Base-by-base conservation (phyloP, 1,140 invertebrate genomes). In the Ladona fulva region DNA sequence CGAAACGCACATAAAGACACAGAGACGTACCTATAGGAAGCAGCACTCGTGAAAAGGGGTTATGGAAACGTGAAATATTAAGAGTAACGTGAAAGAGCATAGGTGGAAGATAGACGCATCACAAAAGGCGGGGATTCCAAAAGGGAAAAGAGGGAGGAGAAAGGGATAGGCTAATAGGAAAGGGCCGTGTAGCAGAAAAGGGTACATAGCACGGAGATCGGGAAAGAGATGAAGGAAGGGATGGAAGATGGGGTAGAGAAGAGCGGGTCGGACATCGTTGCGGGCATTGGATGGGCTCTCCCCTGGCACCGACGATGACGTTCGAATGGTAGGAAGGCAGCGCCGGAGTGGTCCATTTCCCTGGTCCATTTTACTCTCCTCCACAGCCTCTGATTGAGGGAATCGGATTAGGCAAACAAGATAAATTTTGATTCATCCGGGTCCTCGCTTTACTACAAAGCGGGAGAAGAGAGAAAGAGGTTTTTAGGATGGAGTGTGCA, bases 341-440 rank as follows among this genome's bases (percentile, higher is more conserved):
- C n/a, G n/a, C n/a, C n/a, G n/a, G 29, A 37, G 29, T 37, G 29
- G 29, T 37, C 29, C 52, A 16, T 66, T 22, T 66, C n/a, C 16
- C 52, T 12, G 52, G 52, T 66, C 52, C 52, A 66, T 66, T 66
- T 66, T 66, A 12, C 52, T 22, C 29, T 37, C 52, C 52, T 16
- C 52, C 52, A 22, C 52, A 66, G 52, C n/a, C 52, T 16, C 52
- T 66, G 52, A 66, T 66, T 66, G 52, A 66, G 52, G 52, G 52
- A 66, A 66, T 66, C 3, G 52, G 52, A 66, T 66, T 66, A 66
- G 52, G 52, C 52, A 66, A 66, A 66, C 52, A 66, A 66, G 52
- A 66, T 66, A 66, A 66, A 66, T 66, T 66, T 66, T 66, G 52
- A 66, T 66, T 66, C 52, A 22, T 66, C n/a, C 52, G 52, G 29